Conservation (phyloP, 2,888 invertebrate genomes). For the Malthinus seriepunctatus region DNA sequence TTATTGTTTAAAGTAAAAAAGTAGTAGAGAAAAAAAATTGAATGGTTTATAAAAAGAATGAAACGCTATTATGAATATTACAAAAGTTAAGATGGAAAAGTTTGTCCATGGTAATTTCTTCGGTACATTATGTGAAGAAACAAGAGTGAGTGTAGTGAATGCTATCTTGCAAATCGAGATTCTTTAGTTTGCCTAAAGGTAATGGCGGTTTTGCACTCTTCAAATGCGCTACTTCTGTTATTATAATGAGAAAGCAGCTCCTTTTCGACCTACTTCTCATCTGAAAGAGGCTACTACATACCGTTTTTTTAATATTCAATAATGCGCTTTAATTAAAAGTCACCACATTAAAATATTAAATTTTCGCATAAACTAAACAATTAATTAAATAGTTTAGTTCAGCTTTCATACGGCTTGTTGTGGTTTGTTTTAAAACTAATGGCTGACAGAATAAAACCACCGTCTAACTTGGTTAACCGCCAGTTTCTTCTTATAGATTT, state of each 20-base stretch:
- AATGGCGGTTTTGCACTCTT: conserved; percentile 21
- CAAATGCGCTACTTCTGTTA: conserved; percentile 25
- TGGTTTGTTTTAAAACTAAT: too few relatives aligned
- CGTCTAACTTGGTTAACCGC: neutral
- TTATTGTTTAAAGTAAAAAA: conserved; percentile 3
- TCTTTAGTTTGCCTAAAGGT: conserved; percentile 31
- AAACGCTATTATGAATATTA: conserved; percentile 49
- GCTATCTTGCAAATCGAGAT: conserved; percentile 48
- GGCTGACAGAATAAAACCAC: too few relatives aligned
- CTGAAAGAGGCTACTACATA: neutral
- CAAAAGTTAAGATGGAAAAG: conserved; percentile 41
- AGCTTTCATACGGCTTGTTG: too few relatives aligned
- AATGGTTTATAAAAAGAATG: conserved; percentile 44
- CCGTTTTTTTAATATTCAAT: neutral
- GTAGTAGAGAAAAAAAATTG: conserved; percentile 33
- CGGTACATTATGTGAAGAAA: conserved; percentile 45
- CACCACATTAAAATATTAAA: conserved; percentile 4
- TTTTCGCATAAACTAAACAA: too few relatives aligned
- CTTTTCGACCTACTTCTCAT: conserved; percentile 22
- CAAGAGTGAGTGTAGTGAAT: conserved; percentile 43
- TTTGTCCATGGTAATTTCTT: conserved; percentile 50
- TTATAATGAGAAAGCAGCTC: conserved; percentile 21
- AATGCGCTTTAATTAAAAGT: conserved; percentile 24
- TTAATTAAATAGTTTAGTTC: too few relatives aligned
- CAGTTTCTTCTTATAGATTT: neutral